phyloP scores from a whole-genome alignment of 2,797 vertebrate species.

The Stomatorhinus walkeri region DNA sequence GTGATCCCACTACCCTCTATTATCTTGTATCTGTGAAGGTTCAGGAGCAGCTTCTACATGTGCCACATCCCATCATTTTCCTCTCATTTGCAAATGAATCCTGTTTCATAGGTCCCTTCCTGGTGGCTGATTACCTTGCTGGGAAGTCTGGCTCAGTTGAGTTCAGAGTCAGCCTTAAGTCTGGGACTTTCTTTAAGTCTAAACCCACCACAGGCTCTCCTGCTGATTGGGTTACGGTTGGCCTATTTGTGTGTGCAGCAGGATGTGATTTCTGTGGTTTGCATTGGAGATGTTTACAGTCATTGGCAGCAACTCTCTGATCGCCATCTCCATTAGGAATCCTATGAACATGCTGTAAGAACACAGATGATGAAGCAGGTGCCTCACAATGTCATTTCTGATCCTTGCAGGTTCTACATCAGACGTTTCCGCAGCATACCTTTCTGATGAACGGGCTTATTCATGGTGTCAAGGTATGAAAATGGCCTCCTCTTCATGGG shows the following conservation, averaged over 20 bases:
- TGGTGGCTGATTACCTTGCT: not conserved
- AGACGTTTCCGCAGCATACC: conserved; percentile 86
- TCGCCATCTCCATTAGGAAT: not conserved
- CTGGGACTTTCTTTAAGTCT: not conserved
- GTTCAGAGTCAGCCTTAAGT: not conserved
- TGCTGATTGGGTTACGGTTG: not conserved
- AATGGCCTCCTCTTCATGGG: not conserved
- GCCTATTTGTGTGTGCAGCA: not conserved
- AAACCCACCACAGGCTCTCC: not conserved
- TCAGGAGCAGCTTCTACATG: not conserved
- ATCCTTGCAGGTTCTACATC: conserved; percentile 69
- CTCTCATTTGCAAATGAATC: not conserved
- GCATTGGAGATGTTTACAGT: not conserved
- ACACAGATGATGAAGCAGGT: not conserved
- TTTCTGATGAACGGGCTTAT: conserved; percentile 91
- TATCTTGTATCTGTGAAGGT: not conserved
- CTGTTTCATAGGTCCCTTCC: not conserved
- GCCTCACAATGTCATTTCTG: conserved; percentile 15
- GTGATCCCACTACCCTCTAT: not conserved
- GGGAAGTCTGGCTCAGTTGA: not conserved
- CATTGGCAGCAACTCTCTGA: not conserved
- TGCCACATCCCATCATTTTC: not conserved
- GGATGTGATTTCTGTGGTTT: not conserved
- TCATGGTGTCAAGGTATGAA: conserved; percentile 81
- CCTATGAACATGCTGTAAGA: not conserved